phyloP scores from a whole-genome alignment of 1,140 invertebrate species.

The Heliconius himera region DNA sequence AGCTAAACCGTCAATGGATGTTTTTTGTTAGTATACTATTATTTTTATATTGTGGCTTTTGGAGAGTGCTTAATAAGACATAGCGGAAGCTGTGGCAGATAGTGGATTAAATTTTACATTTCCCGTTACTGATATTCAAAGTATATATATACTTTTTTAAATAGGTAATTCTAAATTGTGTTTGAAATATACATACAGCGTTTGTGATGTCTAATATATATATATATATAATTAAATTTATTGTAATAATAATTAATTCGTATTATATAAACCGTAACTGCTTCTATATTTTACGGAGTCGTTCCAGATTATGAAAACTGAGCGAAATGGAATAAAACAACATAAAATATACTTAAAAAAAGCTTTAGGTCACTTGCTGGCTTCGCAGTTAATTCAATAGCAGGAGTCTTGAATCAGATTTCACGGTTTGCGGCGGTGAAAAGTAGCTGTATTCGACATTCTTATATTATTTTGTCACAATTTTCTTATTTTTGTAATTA shows the following conservation, averaged over 20 bases:
- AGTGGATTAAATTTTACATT: not conserved
- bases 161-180: not conserved
- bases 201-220: not conserved
- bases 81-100: not conserved
- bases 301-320: conserved; percentile 8
- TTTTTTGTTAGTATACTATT: not conserved
- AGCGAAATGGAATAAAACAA: not conserved
- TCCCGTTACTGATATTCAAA: not conserved
- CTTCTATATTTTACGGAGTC: not conserved
- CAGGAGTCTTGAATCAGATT: conserved; percentile 49
- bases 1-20: not conserved
- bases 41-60: not conserved
- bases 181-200: not conserved
- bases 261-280: not conserved
- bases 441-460: conserved; percentile 47
- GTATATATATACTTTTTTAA: too few relatives aligned
- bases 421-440: conserved; percentile 49
- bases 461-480: conserved; percentile 40
- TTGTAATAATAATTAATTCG: not conserved
- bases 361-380: conserved; percentile 31
- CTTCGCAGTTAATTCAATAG: conserved; percentile 57
- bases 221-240: not conserved
- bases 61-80: not conserved
- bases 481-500: conserved; percentile 31
- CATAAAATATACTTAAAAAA: conserved; percentile 19